phyloP scores from a whole-genome alignment of 92 coral and sea anemone genomes.

The Porites evermanni region DNA sequence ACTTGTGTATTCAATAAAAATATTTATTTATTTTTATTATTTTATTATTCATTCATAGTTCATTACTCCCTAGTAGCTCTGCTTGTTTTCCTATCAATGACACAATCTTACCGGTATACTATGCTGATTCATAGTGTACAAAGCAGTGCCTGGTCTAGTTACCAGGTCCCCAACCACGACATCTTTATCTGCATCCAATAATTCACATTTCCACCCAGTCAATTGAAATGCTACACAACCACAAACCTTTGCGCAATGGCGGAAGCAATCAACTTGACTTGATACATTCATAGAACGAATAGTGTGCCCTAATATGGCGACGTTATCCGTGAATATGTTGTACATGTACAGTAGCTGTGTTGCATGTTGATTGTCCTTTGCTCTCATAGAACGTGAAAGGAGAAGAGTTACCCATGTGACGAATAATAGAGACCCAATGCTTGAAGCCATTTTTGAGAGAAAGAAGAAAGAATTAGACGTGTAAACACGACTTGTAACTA shows the following conservation, averaged over 20 bases:
- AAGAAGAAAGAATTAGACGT: neutral
- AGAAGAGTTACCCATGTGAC: neutral
- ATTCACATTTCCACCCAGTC: slow-evolving; percentile 51
- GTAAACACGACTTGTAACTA: too few species aligned
- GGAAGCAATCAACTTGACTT: slow-evolving; percentile 44
- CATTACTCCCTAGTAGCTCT: too few species aligned
- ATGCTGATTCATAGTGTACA: slow-evolving; percentile 21
- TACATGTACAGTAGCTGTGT: slow-evolving; percentile 30
- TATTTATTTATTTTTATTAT: too few species aligned
- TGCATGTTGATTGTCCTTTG: neutral
- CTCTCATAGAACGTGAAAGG: neutral
- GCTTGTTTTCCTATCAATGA: too few species aligned
- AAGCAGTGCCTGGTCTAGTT: slow-evolving; percentile 1
- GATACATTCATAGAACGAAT: slow-evolving; percentile 14
- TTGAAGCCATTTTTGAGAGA: neutral
- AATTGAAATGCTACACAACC: slow-evolving; percentile 64
- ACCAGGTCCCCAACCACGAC: slow-evolving; percentile 19
- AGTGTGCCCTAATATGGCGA: slow-evolving; percentile 15
- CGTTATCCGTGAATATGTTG: slow-evolving; percentile 24
- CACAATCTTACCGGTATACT: neutral
- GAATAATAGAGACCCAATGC: neutral
- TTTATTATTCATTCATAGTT: too few species aligned
- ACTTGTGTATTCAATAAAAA: too few species aligned
- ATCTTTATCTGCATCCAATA: slow-evolving; percentile 33
- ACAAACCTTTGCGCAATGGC: slow-evolving; percentile 59